A percentile compares a stretch with the other conserved stretches of the same genome.
Evolutionary conservation across 2,797 vertebrate species (phyloP).

Genomic region (Austrolebias charrua): DNA sequence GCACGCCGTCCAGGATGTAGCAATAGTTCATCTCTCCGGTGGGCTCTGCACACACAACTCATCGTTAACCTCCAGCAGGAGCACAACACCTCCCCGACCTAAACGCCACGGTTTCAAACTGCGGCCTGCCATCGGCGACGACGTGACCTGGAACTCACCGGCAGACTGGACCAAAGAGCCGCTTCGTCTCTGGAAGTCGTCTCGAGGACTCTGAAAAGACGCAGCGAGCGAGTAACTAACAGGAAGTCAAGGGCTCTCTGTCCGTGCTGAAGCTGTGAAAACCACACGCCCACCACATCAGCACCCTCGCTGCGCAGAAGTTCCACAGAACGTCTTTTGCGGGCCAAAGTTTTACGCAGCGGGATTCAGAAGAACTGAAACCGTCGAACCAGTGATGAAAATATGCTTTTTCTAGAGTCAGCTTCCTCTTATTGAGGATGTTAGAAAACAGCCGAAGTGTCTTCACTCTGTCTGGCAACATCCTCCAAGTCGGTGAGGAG

Average conservation of each 20-base stretch:
- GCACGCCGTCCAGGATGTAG: slow-evolving; percentile 86
- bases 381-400: neutral
- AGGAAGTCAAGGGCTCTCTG: slow-evolving; percentile 74
- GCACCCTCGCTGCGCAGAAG: too few species aligned
- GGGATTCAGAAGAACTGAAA: neutral
- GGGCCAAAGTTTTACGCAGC: neutral
- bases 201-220: slow-evolving; percentile 6
- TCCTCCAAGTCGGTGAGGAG: too few species aligned
- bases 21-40: slow-evolving; percentile 70
- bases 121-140: slow-evolving; percentile 22
- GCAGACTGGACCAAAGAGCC: neutral
- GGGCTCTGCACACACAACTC: slow-evolving; percentile 41
- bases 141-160: slow-evolving; percentile 14
- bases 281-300: slow-evolving; percentile 52
- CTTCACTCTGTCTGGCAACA: too few species aligned
- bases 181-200: slow-evolving; percentile 7
- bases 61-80: neutral
- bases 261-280: slow-evolving; percentile 58
- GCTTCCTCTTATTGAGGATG: too few species aligned
- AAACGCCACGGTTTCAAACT: too few species aligned
- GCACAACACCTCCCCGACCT: neutral
- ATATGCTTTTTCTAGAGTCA: neutral
- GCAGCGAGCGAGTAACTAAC: slow-evolving; percentile 22
- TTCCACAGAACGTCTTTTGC: slow-evolving; percentile 35
- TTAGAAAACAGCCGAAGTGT: too few species aligned